Evolutionary conservation across 2,113 vertebrate species (phyloP).

Genomic region (Eubucco bourcierii): DNA sequence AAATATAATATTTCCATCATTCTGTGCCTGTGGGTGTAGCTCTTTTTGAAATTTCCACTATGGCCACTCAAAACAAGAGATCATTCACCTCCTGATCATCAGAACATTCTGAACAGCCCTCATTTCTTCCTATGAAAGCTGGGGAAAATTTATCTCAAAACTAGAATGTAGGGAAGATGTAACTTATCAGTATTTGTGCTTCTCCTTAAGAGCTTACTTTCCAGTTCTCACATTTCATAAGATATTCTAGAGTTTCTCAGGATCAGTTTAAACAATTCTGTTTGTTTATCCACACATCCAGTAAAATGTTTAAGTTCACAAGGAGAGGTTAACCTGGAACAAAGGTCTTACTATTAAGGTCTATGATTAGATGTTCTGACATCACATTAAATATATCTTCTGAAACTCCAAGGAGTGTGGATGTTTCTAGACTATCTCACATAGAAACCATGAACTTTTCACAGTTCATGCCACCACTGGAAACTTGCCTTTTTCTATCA

Average conservation of each 20-base stretch:
- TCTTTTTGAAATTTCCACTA: background rate
- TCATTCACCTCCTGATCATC: background rate
- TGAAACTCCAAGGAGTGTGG: accelerated
- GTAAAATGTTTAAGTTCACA: background rate
- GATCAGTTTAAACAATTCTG: background rate
- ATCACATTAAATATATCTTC: background rate
- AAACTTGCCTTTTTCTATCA: background rate
- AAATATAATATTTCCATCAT: background rate
- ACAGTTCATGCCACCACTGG: background rate
- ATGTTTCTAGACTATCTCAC: background rate
- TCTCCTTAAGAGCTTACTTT: background rate
- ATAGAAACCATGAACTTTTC: background rate
- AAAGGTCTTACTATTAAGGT: background rate
- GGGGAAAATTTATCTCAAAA: background rate
- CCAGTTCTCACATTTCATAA: background rate
- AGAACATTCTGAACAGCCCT: background rate
- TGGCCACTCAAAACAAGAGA: background rate
- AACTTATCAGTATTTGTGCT: background rate
- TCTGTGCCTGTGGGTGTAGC: background rate
- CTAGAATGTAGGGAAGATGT: background rate
- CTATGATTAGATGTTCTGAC: background rate
- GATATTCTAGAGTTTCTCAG: background rate
- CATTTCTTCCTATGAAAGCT: background rate
- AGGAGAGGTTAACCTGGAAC: background rate
- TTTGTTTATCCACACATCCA: background rate